Evolutionary conservation across 2,888 invertebrate species (phyloP).

Genomic region (Cephus pygmeus): DNA sequence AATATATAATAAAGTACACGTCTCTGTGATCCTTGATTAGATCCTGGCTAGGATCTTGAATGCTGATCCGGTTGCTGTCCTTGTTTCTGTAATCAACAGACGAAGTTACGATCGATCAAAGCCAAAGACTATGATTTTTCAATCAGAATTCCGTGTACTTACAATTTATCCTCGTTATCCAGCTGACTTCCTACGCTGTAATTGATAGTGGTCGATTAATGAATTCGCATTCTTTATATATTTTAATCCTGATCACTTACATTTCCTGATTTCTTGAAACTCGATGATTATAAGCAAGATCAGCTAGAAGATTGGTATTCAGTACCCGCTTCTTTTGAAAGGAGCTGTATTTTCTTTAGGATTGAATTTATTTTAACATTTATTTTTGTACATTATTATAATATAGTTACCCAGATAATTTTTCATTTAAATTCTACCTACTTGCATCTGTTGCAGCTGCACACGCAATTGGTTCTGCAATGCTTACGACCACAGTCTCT

Average conservation of each 20-base stretch:
- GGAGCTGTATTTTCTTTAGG: conserved; percentile 21
- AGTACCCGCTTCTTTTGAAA: conserved; percentile 27
- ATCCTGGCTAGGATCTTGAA: conserved; percentile 4
- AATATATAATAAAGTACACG: conserved; percentile 39
- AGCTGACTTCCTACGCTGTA: not conserved
- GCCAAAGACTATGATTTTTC: not conserved
- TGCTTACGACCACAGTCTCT: not conserved
- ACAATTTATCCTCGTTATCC: not conserved
- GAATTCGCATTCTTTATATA: not conserved
- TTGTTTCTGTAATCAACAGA: not conserved
- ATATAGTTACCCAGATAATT: not conserved
- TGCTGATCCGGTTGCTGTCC: not conserved
- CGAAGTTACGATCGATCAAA: not conserved
- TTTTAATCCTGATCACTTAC: not conserved
- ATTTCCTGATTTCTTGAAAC: not conserved
- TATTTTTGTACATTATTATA: not conserved
- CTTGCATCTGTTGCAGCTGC: conserved; percentile 36
- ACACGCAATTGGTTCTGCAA: conserved; percentile 19
- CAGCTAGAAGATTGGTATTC: conserved; percentile 31
- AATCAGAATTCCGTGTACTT: not conserved
- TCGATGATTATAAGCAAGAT: conserved; percentile 29
- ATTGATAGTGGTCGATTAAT: not conserved
- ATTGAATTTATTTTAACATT: not conserved
- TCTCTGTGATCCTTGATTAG: conserved; percentile 31
- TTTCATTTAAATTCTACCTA: conserved; percentile 20